These are phyloP conservation scores for Alcedo atthis DNA, from an alignment of 2,797 vertebrate species.

Conservation along the genomic window DNA sequence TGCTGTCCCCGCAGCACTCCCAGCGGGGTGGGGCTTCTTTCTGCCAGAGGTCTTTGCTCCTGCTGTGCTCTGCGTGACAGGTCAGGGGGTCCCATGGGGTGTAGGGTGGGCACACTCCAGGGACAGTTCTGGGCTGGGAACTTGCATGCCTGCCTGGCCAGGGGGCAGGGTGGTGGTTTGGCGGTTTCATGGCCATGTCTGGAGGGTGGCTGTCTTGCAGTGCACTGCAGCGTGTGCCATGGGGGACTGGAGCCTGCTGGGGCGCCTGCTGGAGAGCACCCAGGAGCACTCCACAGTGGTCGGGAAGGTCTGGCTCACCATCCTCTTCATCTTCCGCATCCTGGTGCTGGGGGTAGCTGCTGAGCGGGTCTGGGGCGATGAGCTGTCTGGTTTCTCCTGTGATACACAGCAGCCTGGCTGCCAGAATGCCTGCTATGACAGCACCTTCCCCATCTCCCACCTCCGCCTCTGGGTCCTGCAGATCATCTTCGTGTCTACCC, in stretches of 20 bases:
- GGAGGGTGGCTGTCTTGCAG: slow-evolving; percentile 43
- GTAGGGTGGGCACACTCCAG: not conserved
- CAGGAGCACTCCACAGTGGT: slow-evolving; percentile 92
- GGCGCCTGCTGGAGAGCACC: slow-evolving; percentile 87
- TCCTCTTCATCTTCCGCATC: slow-evolving; percentile 90
- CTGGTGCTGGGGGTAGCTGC: slow-evolving; percentile 85
- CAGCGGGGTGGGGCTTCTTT: not conserved
- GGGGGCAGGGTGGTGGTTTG: rapidly evolving
- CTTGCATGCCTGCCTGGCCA: rapidly evolving
- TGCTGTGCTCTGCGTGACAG: not conserved
- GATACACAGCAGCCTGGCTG: slow-evolving; percentile 92
- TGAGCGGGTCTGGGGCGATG: slow-evolving; percentile 90
- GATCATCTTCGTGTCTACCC: slow-evolving; percentile 91
- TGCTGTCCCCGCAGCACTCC: rapidly evolving
- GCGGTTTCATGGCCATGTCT: not conserved
- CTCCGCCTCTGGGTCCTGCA: slow-evolving; percentile 94
- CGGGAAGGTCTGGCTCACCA: slow-evolving; percentile 90
- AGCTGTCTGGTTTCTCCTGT: slow-evolving; percentile 88
- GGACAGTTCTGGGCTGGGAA: not conserved
- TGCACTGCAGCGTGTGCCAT: slow-evolving; percentile 38
- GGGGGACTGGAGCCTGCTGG: slow-evolving; percentile 89
- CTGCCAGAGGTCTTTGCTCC: not conserved
- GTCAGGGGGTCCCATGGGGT: not conserved
- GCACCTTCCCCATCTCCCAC: slow-evolving; percentile 92
- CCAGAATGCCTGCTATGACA: slow-evolving; percentile 90